Evolutionary conservation across 2,888 invertebrate species (phyloP).

Genomic region (Caenorhabditis angaria): DNA sequence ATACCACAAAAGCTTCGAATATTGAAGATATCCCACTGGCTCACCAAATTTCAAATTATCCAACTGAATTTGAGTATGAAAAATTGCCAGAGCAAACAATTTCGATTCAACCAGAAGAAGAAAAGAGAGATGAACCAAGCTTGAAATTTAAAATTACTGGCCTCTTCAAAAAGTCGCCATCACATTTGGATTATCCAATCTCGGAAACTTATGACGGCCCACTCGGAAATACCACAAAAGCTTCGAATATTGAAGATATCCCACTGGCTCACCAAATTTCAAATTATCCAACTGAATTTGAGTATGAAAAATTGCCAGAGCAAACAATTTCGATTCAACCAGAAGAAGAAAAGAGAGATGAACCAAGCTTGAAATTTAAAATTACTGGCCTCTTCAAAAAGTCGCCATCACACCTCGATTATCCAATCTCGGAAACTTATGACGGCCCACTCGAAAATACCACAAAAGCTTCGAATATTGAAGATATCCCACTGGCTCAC

Average conservation of each 20-base stretch:
- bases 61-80: conserved; percentile 9
- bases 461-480: conserved; percentile 21
- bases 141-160: conserved; percentile 33
- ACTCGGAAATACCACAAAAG: conserved; percentile 40
- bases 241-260: conserved; percentile 37
- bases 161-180: conserved; percentile 37
- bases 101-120: conserved; percentile 18
- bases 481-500: conserved; percentile 26
- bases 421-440: conserved; percentile 33
- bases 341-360: conserved; percentile 34
- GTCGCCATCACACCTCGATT: conserved; percentile 44
- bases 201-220: conserved; percentile 41
- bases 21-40: conserved; percentile 33
- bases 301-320: conserved; percentile 28
- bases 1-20: conserved; percentile 24
- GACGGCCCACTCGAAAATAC: conserved; percentile 44
- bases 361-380: conserved; percentile 31
- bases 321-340: conserved; percentile 13
- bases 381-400: conserved; percentile 35
- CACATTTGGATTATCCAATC: conserved; percentile 48
- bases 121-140: conserved; percentile 22
- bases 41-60: conserved; percentile 34
- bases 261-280: conserved; percentile 37
- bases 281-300: conserved; percentile 27
- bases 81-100: conserved; percentile 15